Percentiles rank a stretch among this genome's conserved stretches.
phyloP scores from a whole-genome alignment of 1,140 invertebrate species.

The Zaprionus kolodkinae region DNA sequence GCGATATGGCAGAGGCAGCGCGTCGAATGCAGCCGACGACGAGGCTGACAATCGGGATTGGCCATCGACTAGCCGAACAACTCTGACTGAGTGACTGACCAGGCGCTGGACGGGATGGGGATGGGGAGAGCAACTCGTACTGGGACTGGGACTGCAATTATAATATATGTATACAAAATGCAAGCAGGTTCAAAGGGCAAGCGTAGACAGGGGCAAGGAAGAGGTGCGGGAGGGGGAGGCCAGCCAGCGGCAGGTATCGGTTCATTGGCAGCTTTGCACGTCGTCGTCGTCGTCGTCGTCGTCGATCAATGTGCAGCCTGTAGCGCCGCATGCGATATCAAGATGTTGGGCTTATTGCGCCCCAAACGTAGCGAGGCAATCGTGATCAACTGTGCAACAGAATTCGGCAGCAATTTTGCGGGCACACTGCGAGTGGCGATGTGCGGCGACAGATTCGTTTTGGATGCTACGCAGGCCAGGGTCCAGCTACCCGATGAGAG shows the following conservation, averaged over 20 bases:
- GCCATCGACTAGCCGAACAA: slow-evolving; percentile 29
- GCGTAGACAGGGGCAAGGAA: slow-evolving; percentile 20
- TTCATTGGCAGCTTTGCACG: slow-evolving; percentile 80
- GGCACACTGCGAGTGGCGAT: slow-evolving; percentile 34
- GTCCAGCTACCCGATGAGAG: background rate
- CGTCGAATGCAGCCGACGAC: slow-evolving; percentile 29
- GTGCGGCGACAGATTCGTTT: slow-evolving; percentile 78
- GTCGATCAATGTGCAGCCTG: slow-evolving; percentile 72
- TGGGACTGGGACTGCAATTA: slow-evolving; percentile 39
- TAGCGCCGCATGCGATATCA: slow-evolving; percentile 75
- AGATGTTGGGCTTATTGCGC: slow-evolving; percentile 58
- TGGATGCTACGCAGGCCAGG: slow-evolving; percentile 59
- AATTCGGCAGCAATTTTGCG: slow-evolving; percentile 66
- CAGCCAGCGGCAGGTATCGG: slow-evolving; percentile 54
- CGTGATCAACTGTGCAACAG: slow-evolving; percentile 65
- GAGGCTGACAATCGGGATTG: slow-evolving; percentile 28
- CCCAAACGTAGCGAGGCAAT: slow-evolving; percentile 45
- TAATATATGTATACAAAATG: slow-evolving; percentile 51
- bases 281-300: slow-evolving; percentile 43
- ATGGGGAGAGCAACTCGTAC: background rate
- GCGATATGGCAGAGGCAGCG: slow-evolving; percentile 39
- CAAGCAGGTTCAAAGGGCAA: slow-evolving; percentile 50
- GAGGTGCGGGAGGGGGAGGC: background rate
- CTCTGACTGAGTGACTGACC: slow-evolving; percentile 34
- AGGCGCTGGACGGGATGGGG: slow-evolving; percentile 5